Conservation (phyloP, 2,797 vertebrate species). For the Microctenopoma lineatum region DNA sequence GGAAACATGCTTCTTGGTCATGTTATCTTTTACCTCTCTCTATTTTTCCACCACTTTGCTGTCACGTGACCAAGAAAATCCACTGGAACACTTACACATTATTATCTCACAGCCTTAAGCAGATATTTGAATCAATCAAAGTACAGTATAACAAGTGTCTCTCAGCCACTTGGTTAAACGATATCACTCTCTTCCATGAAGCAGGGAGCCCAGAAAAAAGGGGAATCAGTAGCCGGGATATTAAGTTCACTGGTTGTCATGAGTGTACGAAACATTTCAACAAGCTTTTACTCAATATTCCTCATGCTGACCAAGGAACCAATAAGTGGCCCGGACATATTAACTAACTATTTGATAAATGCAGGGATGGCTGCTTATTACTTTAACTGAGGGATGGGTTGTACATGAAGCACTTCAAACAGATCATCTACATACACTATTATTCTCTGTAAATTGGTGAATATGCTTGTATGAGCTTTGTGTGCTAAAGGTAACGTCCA, state of each 20-base stretch:
- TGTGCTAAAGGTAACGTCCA: slow-evolving; percentile 4
- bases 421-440: background rate
- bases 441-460: background rate
- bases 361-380: background rate
- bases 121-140: slow-evolving; percentile 5
- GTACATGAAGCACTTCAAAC: slow-evolving; percentile 20
- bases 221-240: slow-evolving; percentile 15
- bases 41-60: too few species aligned
- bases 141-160: background rate
- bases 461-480: background rate
- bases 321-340: background rate
- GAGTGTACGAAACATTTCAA: background rate
- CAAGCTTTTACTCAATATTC: background rate
- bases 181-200: slow-evolving; percentile 19
- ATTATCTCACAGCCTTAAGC: background rate
- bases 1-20: too few species aligned
- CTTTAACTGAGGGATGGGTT: background rate
- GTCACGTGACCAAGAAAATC: too few species aligned
- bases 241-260: background rate
- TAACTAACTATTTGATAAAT: background rate
- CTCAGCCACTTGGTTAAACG: background rate
- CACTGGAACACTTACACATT: too few species aligned
- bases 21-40: too few species aligned
- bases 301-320: background rate
- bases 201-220: slow-evolving; percentile 1